Evolutionary conservation across 1,140 invertebrate species (phyloP).

Genomic region (Cydia pomonella): DNA sequence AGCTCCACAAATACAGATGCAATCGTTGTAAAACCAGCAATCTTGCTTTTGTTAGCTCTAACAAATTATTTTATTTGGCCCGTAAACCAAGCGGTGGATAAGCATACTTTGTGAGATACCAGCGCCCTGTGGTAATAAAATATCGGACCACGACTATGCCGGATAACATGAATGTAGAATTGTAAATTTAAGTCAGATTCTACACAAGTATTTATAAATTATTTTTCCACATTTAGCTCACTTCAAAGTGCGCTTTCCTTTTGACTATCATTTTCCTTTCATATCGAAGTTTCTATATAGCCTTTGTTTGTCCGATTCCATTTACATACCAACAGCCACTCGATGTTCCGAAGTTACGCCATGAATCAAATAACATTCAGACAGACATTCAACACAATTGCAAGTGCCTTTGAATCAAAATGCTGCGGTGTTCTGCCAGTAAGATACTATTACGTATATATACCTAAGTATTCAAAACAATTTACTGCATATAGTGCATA

Average conservation of each 20-base stretch:
- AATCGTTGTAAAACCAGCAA: constrained; percentile 20
- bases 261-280: too few relatives aligned
- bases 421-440: not conserved
- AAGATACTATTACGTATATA: too few relatives aligned
- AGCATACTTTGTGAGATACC: constrained; percentile 14
- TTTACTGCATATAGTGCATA: constrained; percentile 39
- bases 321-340: constrained; percentile 8
- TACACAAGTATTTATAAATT: not conserved
- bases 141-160: not conserved
- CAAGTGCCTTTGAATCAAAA: constrained; percentile 2
- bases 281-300: not conserved
- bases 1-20: constrained; percentile 18
- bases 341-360: not conserved
- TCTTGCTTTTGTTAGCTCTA: constrained; percentile 32
- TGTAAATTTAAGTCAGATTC: not conserved
- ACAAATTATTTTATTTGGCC: constrained; percentile 25
- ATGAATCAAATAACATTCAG: constrained; percentile 13
- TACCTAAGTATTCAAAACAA: too few relatives aligned
- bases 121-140: constrained; percentile 13
- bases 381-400: constrained; percentile 5
- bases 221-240: not conserved
- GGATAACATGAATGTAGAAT: not conserved
- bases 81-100: constrained; percentile 18
- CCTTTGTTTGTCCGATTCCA: not conserved
- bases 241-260: not conserved